Base-by-base conservation (phyloP, 2,113 vertebrate genomes). In the Mirounga angustirostris region DNA sequence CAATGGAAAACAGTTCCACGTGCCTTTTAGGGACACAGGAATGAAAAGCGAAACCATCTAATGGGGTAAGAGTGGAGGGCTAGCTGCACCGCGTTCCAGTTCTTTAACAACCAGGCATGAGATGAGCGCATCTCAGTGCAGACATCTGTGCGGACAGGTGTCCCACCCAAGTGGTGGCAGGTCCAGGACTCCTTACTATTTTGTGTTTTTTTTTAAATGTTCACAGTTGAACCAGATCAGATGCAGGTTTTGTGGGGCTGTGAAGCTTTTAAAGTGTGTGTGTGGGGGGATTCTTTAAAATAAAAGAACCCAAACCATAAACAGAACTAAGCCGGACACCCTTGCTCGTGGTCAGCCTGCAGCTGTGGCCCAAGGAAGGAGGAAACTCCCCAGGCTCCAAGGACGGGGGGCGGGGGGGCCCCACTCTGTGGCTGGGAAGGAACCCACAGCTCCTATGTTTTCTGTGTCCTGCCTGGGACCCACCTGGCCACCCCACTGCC, bases 91-190 rank as follows among this genome's bases (percentile, higher is more conserved):
- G 6, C 26, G 7, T 4, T 13, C 46, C 2, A 0, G 40, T 50
- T 43, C 82, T 9, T 4, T 11, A 18, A 33, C 6, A 21, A n/a
- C 12, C 18, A 2, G 79, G 19, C 43, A 0, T 28, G 5, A 0
- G 33, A 7, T 0, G 43, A n/a, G 40, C 24, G 0, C 3, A 4
- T 1, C 16, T 8, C 3, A 0, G 15, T 0, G 11, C 0, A 14
- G 8, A 4, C 50, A 0, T 50, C 14, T 11, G 21, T 1, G 8
- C 0, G 5, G 14, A 4, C 56, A 0, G 3, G 28, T 1, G 50
- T 28, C 76, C 43, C 58, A 2, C 54, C 61, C 0, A 19, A 3
- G 65, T 0, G 22, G 14, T 0, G 4, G 18, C 1, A 21, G 8
- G 4, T 18, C 36, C 4, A 4, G 56, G 59, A 33, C 9, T n/a